Evolutionary conservation across 2,888 invertebrate species (phyloP).

Genomic region (Dryadula phaetusa): DNA sequence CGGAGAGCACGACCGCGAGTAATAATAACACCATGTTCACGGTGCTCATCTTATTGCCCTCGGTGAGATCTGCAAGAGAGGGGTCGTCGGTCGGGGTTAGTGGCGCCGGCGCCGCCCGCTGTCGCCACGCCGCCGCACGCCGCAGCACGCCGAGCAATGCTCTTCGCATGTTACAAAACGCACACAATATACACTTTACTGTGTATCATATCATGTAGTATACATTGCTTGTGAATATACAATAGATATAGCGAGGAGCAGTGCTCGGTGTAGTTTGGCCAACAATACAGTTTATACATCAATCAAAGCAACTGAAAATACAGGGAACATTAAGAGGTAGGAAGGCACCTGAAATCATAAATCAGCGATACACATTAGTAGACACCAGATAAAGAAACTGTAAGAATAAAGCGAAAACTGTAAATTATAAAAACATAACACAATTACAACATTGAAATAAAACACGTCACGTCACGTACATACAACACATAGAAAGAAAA

Average conservation of each 20-base stretch:
- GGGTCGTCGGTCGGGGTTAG: conserved; percentile 76
- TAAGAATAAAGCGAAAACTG: conserved; percentile 41
- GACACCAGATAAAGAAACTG: conserved; percentile 45
- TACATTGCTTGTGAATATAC: no score
- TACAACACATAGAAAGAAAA: conserved; percentile 31
- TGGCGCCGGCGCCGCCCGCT: conserved; percentile 78
- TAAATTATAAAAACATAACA: conserved; percentile 43
- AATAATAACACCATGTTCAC: conserved; percentile 96
- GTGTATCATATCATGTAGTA: no score
- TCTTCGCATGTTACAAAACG: no score
- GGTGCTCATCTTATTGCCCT: conserved; percentile 93
- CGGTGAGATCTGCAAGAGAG: conserved; percentile 88
- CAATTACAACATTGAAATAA: conserved; percentile 36
- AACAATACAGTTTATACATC: conserved; percentile 51
- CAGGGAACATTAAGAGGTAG: conserved; percentile 64
- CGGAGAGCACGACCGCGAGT: conserved; percentile 95
- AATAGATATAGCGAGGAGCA: conserved; percentile 69
- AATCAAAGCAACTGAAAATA: conserved; percentile 56
- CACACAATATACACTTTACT: no score
- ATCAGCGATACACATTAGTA: conserved; percentile 55
- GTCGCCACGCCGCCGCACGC: conserved; percentile 51
- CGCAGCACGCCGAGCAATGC: conserved; percentile 73
- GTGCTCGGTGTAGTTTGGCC: conserved; percentile 74
- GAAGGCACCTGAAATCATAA: conserved; percentile 76
- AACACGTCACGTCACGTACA: conserved; percentile 23